Conservation (phyloP, 64 coral and sea anemone species). For the Dendrophyllia cribrosa region DNA sequence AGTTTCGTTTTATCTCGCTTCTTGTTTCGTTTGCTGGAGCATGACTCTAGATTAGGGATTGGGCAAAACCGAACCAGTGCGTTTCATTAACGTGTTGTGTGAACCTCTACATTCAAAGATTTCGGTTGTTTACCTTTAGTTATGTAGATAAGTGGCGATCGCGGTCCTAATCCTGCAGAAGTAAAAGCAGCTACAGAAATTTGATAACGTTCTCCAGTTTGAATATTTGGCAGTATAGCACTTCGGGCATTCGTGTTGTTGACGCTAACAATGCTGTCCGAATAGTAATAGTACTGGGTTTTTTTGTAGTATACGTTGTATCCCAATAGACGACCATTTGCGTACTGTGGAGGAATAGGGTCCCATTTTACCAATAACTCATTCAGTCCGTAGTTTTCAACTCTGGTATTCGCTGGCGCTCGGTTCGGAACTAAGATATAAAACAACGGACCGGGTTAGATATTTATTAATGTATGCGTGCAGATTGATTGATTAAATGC, state of each 20-base stretch:
- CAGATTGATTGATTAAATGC: too few species aligned
- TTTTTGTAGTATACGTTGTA: not conserved
- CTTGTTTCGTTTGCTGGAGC: too few species aligned
- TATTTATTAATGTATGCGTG: too few species aligned
- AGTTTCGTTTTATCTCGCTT: too few species aligned
- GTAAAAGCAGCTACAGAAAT: slow-evolving; percentile 20
- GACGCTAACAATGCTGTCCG: not conserved
- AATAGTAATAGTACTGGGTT: not conserved
- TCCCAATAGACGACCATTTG: not conserved
- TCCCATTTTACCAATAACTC: not conserved
- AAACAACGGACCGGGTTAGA: not conserved
- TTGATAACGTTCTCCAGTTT: not conserved
- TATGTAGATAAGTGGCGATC: not conserved
- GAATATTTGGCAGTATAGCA: not conserved
- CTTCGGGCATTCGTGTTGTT: not conserved
- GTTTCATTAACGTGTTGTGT: too few species aligned
- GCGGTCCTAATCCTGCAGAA: not conserved
- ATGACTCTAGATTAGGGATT: too few species aligned
- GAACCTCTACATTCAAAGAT: too few species aligned
- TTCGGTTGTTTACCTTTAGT: not conserved
- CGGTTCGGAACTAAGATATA: slow-evolving; percentile 6
- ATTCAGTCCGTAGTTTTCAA: not conserved
- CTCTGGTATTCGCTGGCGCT: not conserved
- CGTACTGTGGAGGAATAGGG: not conserved
- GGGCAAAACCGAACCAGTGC: too few species aligned